These are phyloP conservation scores for Nemurella pictetii DNA, from an alignment of 2,888 invertebrate species.

Conservation along the genomic window DNA sequence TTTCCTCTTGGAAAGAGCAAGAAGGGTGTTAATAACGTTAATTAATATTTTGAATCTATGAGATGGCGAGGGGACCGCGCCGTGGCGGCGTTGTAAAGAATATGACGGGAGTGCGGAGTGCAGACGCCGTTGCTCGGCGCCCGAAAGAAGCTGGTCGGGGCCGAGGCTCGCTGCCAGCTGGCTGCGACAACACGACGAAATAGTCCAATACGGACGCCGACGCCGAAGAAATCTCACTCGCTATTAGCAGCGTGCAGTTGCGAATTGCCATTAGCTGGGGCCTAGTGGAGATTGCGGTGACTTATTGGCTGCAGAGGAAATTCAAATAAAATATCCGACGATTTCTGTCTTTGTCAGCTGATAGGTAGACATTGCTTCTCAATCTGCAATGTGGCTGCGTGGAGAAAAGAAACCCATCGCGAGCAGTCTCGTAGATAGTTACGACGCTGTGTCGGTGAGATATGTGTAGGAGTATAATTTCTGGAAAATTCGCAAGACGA, in stretches of 20 bases:
- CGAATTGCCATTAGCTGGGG: neutral
- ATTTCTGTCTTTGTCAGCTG: neutral
- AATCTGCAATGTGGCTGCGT: neutral
- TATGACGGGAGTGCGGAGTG: slow-evolving; percentile 36
- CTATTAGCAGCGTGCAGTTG: neutral
- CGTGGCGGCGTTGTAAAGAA: slow-evolving; percentile 34
- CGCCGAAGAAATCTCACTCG: neutral
- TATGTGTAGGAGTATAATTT: neutral
- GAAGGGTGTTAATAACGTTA: slow-evolving; percentile 63
- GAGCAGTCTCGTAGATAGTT: neutral
- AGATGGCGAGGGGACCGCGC: slow-evolving; percentile 37
- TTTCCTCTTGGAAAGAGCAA: slow-evolving; percentile 53
- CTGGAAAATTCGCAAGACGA: neutral
- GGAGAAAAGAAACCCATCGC: neutral
- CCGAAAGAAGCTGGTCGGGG: neutral
- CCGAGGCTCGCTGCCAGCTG: slow-evolving; percentile 35
- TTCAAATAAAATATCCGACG: neutral
- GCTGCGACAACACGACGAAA: slow-evolving; percentile 25
- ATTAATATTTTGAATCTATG: slow-evolving; percentile 58
- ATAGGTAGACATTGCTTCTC: neutral
- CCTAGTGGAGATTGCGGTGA: neutral
- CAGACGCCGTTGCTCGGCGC: neutral
- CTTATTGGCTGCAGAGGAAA: neutral
- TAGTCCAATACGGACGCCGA: neutral
- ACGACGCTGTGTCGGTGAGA: neutral